These are phyloP conservation scores for Alligator sinensis DNA, from an alignment of 2,113 vertebrate species.

Conservation along the genomic window DNA sequence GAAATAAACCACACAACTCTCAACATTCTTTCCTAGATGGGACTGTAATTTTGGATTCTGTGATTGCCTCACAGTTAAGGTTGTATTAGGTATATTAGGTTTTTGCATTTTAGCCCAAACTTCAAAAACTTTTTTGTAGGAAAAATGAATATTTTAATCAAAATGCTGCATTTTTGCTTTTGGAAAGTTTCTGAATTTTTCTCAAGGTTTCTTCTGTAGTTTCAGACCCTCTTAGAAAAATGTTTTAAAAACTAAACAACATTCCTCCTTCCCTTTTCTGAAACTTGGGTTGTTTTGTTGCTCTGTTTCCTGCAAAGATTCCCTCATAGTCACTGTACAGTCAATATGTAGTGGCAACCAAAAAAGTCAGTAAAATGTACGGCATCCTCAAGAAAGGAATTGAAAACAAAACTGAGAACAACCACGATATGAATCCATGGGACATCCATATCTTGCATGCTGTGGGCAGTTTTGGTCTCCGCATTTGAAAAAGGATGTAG, in stretches of 20 bases:
- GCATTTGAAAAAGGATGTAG: too few relatives aligned
- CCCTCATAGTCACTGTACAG: too few relatives aligned
- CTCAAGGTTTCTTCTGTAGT: background rate
- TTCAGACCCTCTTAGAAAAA: background rate
- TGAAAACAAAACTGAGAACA: too few relatives aligned
- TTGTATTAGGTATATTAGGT: background rate
- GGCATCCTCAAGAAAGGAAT: too few relatives aligned
- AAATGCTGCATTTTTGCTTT: background rate
- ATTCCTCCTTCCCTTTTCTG: background rate
- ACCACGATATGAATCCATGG: too few relatives aligned
- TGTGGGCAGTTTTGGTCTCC: too few relatives aligned
- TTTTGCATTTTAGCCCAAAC: background rate
- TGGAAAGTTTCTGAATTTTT: background rate
- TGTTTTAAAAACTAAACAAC: background rate
- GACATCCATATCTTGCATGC: too few relatives aligned
- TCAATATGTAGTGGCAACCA: too few relatives aligned
- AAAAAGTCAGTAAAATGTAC: too few relatives aligned
- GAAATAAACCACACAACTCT: background rate
- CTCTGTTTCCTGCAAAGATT: background rate
- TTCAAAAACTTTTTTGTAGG: background rate
- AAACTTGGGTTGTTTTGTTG: background rate
- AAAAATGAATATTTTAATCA: constrained; percentile 7
- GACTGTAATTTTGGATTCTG: constrained; percentile 1
- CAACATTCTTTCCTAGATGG: background rate
- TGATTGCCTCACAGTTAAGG: background rate